Evolutionary conservation across 1,140 invertebrate genomes (phyloP), one percentile per base, ranked within the genome.

Genomic region (Bombus cullumanus): DNA sequence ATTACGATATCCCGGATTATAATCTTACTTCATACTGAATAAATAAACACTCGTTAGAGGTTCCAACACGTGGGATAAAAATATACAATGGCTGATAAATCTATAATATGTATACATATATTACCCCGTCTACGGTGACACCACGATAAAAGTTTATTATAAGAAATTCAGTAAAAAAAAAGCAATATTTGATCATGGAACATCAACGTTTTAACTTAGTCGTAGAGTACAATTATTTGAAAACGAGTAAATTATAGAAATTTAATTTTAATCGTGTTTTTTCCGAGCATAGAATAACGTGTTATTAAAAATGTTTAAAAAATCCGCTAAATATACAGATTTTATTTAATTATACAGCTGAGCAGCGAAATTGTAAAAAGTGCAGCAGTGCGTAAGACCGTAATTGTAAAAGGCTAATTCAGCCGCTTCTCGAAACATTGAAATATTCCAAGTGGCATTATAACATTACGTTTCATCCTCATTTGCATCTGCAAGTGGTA

Each of bases 401-500:
- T 34, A 75, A 34, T 53, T 25, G 18, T 53, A 8, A 75, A 34
- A 53, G 31, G 18, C 34, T 75, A 47, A 74, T 74, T 47, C n/a
- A 74, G 13, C n/a, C 34, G 37, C 6, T n/a, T n/a, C 28, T 18
- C 71, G 72, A 74, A 74, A 34, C 73, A 75, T 75, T 75, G 73
- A 53, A 75, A 34, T 25, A 75, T 75, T 25, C 18, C 18, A 9
- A 75, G 73, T 25, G 43, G 73, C 41, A 47, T 73, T 34, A 68
- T 66, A 79, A 79, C 43, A 34, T 80, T 53, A 25, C 31, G 25
- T 71, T 68, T 80, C 43, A 68, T 41, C 28, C 47, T 72, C 28
- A 64, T 62, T 76, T 83, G 31, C 72, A 83, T 83, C 34, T 47
- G 41, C 41, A 28, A 83, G 41, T 31, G 72, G 28, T 62, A 68